Evolutionary conservation across 2,113 vertebrate genomes (phyloP).

Genomic region (Albula glossodonta): DNA sequence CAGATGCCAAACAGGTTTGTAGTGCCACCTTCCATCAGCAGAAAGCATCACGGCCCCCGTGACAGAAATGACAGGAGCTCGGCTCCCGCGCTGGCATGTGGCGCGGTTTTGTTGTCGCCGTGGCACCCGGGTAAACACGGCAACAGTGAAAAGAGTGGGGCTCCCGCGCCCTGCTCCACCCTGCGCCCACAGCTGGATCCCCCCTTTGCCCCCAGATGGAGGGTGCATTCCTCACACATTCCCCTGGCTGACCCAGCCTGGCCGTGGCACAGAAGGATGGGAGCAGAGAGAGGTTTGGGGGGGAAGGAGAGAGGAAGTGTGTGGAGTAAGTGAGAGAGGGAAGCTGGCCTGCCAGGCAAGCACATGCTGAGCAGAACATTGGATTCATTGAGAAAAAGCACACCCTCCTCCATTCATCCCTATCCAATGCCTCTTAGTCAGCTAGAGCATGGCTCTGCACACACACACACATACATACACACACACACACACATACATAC

Average conservation of each 20-base stretch:
- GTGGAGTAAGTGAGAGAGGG: slow-evolving; percentile 61
- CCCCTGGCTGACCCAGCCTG: slow-evolving; percentile 5
- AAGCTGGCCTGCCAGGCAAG: slow-evolving; percentile 62
- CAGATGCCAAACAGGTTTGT: too few species aligned
- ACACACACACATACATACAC: slow-evolving; percentile 30
- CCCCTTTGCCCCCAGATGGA: neutral
- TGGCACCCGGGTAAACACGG: neutral
- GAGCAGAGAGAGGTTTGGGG: neutral
- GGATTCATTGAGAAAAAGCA: slow-evolving; percentile 70
- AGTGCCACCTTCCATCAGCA: too few species aligned
- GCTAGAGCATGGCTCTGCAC: slow-evolving; percentile 31
- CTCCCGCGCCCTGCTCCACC: too few species aligned
- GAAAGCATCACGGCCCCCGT: too few species aligned
- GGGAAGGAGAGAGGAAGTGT: slow-evolving; percentile 44
- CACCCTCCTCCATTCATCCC: slow-evolving; percentile 58
- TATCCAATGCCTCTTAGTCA: slow-evolving; percentile 39
- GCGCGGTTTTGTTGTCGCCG: neutral
- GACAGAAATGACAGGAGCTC: neutral
- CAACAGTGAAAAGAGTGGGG: neutral
- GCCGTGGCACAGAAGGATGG: neutral
- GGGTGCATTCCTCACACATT: slow-evolving; percentile 12
- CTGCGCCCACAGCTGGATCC: neutral
- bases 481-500: slow-evolving; percentile 31
- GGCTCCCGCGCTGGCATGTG: neutral
- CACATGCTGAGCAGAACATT: slow-evolving; percentile 76